Conservation (phyloP, 2,113 vertebrate species). For the human (Homo sapiens) region DNA sequence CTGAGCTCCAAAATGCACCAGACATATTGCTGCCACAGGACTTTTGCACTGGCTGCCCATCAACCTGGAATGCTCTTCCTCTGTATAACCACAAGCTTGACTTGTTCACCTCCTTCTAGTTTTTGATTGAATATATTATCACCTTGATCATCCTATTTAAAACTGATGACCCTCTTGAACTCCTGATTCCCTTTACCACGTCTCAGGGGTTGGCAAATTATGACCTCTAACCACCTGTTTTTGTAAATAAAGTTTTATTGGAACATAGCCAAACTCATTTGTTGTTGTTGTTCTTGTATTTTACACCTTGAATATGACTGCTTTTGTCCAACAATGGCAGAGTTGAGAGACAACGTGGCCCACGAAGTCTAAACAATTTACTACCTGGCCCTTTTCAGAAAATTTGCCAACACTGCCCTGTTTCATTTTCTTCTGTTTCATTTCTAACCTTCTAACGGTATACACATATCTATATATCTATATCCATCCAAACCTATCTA, state of each 20-base stretch:
- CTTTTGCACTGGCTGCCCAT: background rate
- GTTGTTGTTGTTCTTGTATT: background rate
- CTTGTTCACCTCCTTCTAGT: background rate
- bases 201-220: background rate
- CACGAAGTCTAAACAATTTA: background rate
- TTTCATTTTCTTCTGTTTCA: background rate
- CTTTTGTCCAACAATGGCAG: background rate
- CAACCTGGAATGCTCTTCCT: background rate
- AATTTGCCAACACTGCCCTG: background rate
- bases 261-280: background rate
- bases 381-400: background rate
- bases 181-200: background rate
- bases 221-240: background rate
- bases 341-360: background rate
- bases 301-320: background rate
- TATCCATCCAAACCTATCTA: background rate
- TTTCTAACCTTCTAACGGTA: background rate
- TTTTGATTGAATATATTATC: background rate
- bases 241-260: slow-evolving; percentile 11
- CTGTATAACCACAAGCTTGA: background rate
- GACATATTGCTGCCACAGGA: background rate
- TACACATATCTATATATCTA: background rate
- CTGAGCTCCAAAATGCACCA: background rate
- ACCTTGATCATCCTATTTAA: background rate
- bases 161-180: background rate